A percentile compares a stretch with the other conserved stretches of the same genome.
Evolutionary conservation across 2,113 vertebrate species (phyloP).

Genomic region (Rhagologus leucostigma): DNA sequence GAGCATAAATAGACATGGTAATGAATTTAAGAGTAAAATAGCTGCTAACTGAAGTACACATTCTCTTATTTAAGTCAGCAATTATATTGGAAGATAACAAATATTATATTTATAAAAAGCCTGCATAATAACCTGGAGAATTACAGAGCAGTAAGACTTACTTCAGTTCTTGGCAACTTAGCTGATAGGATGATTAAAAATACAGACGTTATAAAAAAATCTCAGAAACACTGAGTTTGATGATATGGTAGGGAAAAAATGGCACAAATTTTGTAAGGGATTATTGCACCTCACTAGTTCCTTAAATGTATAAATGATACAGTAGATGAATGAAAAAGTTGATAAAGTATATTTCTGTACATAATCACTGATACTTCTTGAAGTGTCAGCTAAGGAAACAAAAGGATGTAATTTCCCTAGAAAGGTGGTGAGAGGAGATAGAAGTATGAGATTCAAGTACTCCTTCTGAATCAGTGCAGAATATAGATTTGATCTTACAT

Average conservation of each 20-base stretch:
- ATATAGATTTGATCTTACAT: neutral
- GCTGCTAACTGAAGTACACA: neutral
- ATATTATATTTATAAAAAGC: neutral
- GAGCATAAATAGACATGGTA: neutral
- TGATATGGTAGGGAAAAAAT: neutral
- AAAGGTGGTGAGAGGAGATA: neutral
- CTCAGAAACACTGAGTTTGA: neutral
- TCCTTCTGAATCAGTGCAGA: neutral
- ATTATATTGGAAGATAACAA: neutral
- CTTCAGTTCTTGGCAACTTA: neutral
- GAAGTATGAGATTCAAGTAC: neutral
- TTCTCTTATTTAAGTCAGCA: neutral
- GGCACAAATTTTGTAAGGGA: neutral
- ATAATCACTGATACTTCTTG: neutral
- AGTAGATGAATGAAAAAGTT: neutral
- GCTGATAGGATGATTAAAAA: neutral
- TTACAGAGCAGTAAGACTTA: neutral
- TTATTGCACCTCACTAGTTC: neutral
- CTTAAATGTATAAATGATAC: neutral
- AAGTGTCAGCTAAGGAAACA: neutral
- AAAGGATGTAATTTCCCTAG: neutral
- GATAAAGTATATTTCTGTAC: neutral
- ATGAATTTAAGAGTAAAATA: neutral
- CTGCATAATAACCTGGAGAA: neutral
- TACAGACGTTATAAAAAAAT: neutral